phyloP scores from a whole-genome alignment of 2,888 invertebrate genomes.

The Agrotis exclamationis region DNA sequence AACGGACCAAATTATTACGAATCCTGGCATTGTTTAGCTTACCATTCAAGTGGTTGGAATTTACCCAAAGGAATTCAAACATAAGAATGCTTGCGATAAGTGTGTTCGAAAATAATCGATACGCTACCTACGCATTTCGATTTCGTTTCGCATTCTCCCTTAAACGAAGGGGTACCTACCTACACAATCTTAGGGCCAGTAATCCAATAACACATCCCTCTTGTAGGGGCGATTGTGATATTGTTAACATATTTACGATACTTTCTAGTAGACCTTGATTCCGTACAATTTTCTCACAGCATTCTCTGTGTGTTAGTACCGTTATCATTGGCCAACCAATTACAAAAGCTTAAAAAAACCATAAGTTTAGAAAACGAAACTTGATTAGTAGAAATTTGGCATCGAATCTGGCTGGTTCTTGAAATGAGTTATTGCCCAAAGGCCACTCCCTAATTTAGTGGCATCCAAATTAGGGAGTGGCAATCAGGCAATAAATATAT shows the following conservation, averaged over 20 bases:
- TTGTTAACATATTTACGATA: slow-evolving; percentile 29
- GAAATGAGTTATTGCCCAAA: slow-evolving; percentile 9
- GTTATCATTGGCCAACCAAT: slow-evolving; percentile 29
- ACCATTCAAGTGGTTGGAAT: slow-evolving; percentile 43
- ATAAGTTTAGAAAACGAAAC: slow-evolving; percentile 15
- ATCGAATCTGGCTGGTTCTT: slow-evolving; percentile 3
- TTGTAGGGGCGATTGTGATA: slow-evolving; percentile 58
- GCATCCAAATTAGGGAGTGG: too few relatives aligned
- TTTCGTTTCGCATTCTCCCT: slow-evolving; percentile 66
- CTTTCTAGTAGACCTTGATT: slow-evolving; percentile 40
- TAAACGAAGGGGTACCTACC: slow-evolving; percentile 60
- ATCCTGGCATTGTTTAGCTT: slow-evolving; percentile 20
- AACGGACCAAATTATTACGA: slow-evolving; percentile 36
- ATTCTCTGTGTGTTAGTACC: slow-evolving; percentile 23
- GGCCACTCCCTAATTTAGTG: slow-evolving; percentile 5
- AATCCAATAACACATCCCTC: slow-evolving; percentile 83
- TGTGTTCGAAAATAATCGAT: slow-evolving; percentile 51
- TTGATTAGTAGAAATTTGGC: slow-evolving; percentile 11
- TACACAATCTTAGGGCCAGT: slow-evolving; percentile 75
- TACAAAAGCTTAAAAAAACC: slow-evolving; percentile 12
- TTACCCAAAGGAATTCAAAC: slow-evolving; percentile 8
- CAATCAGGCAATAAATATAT: background rate
- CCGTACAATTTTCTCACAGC: slow-evolving; percentile 15
- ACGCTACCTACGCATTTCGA: slow-evolving; percentile 30
- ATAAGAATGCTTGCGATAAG: slow-evolving; percentile 23